These are phyloP conservation scores for Oxygymnocypris stewartii DNA, from an alignment of 2,113 vertebrate species.

Conservation along the genomic window DNA sequence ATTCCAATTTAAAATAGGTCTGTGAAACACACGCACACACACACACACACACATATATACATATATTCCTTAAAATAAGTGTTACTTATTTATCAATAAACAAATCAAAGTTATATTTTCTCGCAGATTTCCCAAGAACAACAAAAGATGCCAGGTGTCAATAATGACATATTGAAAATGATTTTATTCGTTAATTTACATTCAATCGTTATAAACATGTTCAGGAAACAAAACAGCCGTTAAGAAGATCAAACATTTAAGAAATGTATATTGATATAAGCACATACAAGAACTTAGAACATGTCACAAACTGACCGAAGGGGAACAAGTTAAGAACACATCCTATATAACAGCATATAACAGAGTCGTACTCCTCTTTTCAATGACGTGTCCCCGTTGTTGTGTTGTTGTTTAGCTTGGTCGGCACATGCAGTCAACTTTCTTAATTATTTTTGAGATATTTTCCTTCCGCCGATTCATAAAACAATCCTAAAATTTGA, in stretches of 20 bases:
- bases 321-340: slow-evolving; percentile 96
- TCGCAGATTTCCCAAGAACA: not conserved
- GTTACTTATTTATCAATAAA: not conserved
- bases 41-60: no score
- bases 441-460: slow-evolving; percentile 56
- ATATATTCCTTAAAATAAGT: no score
- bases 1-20: not conserved
- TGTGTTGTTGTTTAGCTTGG: slow-evolving; percentile 68
- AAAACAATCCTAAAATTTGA: no score
- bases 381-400: slow-evolving; percentile 75
- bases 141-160: slow-evolving; percentile 50
- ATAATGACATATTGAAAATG: slow-evolving; percentile 96
- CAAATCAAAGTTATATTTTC: not conserved
- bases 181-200: slow-evolving; percentile 93
- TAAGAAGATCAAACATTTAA: slow-evolving; percentile 95
- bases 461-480: slow-evolving; percentile 36
- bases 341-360: slow-evolving; percentile 93
- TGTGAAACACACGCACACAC: no score
- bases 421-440: slow-evolving; percentile 90
- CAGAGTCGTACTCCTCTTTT: slow-evolving; percentile 79
- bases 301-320: slow-evolving; percentile 96
- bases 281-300: slow-evolving; percentile 98
- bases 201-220: slow-evolving; percentile 93
- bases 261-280: slow-evolving; percentile 93
- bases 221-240: slow-evolving; percentile 89